Percentiles rank a stretch among this genome's conserved stretches.
These are phyloP conservation scores for Pangasius macronema DNA, from an alignment of 2,797 vertebrate species.

Conservation along the genomic window DNA sequence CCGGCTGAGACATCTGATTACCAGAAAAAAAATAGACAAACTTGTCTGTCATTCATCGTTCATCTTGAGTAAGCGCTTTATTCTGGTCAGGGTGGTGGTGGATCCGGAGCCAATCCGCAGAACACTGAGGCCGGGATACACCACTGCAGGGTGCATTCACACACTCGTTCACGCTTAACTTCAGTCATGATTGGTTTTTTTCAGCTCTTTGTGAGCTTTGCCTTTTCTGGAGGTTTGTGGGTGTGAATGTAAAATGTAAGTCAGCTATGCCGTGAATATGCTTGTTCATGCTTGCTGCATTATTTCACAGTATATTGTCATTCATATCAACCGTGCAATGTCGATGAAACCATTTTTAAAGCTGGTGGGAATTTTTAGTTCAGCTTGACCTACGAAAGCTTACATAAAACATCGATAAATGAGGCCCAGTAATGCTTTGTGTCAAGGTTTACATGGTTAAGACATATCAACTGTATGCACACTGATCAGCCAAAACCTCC, in stretches of 20 bases:
- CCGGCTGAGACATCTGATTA: not conserved
- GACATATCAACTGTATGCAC: too few relatives aligned
- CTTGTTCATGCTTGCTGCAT: too few relatives aligned
- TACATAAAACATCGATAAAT: too few relatives aligned
- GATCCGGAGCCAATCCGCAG: not conserved
- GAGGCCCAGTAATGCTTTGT: too few relatives aligned
- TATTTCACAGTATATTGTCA: too few relatives aligned
- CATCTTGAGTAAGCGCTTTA: not conserved
- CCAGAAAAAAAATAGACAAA: not conserved
- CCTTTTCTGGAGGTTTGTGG: not conserved
- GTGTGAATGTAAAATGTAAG: not conserved
- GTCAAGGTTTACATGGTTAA: too few relatives aligned
- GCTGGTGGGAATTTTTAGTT: not conserved
- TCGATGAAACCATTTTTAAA: not conserved
- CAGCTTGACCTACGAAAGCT: not conserved
- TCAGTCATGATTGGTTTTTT: not conserved
- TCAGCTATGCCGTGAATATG: not conserved
- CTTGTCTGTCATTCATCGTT: not conserved
- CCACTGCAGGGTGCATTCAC: too few relatives aligned
- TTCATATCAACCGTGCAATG: too few relatives aligned
- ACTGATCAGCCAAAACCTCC: too few relatives aligned
- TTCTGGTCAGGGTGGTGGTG: not conserved
- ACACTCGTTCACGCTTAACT: not conserved
- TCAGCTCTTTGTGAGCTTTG: not conserved
- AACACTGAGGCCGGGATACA: too few relatives aligned